These are phyloP conservation scores for Dicrurus megarhynchus DNA, from an alignment of 2,113 vertebrate species.

Conservation along the genomic window DNA sequence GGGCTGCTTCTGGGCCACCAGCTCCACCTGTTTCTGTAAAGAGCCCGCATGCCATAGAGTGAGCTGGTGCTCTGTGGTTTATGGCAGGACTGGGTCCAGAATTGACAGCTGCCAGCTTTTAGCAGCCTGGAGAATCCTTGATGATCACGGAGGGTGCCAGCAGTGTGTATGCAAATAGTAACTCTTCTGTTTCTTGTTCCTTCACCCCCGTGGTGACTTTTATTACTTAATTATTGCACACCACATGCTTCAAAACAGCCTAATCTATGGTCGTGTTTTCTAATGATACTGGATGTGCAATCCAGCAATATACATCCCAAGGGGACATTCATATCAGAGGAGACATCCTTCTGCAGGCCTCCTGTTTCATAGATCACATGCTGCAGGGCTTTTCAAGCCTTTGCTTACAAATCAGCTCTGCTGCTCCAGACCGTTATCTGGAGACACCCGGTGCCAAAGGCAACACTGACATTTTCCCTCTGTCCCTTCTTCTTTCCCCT, in stretches of 20 bases:
- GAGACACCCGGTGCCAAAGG: background rate
- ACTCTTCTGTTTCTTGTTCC: conserved; percentile 56
- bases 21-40: background rate
- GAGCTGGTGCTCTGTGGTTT: background rate
- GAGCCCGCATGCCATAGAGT: rapidly evolving
- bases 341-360: conserved; percentile 52
- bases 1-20: background rate
- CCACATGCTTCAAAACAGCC: conserved; percentile 83
- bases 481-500: background rate
- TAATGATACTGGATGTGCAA: conserved; percentile 68
- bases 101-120: background rate
- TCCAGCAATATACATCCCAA: conserved; percentile 61
- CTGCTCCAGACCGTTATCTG: background rate
- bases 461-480: background rate
- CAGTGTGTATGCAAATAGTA: conserved; percentile 70
- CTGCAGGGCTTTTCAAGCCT: conserved; percentile 37
- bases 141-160: background rate
- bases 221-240: conserved; percentile 96
- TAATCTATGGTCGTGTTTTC: conserved; percentile 74
- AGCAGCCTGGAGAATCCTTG: background rate
- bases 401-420: conserved; percentile 29
- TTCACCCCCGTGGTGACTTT: conserved; percentile 86
- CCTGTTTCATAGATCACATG: conserved; percentile 20
- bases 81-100: background rate
- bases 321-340: conserved; percentile 56